Percentiles rank a stretch among this genome's conserved stretches.
Evolutionary conservation across 2,888 invertebrate species (phyloP).

Genomic region (Eilema sororculum): DNA sequence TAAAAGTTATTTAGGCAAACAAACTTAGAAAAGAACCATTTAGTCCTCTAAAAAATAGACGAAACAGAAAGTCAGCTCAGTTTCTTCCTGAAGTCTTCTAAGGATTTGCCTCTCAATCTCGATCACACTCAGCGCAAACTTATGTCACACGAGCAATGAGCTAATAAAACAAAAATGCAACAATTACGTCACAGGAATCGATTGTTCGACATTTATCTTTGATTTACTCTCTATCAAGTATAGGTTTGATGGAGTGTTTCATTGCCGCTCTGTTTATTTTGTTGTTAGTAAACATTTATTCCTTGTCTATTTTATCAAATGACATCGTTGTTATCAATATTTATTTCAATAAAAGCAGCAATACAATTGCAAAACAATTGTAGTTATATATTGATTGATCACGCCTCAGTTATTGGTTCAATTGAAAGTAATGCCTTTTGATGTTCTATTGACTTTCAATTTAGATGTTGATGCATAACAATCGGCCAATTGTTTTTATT

Average conservation of each 20-base stretch:
- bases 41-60: too few species aligned
- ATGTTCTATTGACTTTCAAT: slow-evolving; percentile 47
- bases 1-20: too few species aligned
- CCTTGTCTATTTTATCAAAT: slow-evolving; percentile 7
- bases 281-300: neutral
- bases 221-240: slow-evolving; percentile 4
- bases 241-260: neutral
- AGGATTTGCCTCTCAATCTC: neutral
- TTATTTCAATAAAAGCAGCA: slow-evolving; percentile 10
- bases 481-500: slow-evolving; percentile 42
- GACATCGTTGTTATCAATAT: neutral
- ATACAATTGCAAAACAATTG: slow-evolving; percentile 32
- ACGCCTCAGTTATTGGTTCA: slow-evolving; percentile 42
- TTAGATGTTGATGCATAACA: slow-evolving; percentile 41
- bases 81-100: too few species aligned
- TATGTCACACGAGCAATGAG: neutral
- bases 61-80: too few species aligned
- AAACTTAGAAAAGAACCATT: too few species aligned
- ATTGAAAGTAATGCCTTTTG: slow-evolving; percentile 43
- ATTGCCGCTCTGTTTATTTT: neutral
- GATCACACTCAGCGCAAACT: neutral
- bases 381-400: slow-evolving; percentile 45
- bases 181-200: neutral
- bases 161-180: neutral
- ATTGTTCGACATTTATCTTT: neutral